A percentile compares a stretch with the other conserved stretches of the same genome.
Conservation (phyloP, 1,140 invertebrate genomes). For the Drosophila orena region DNA sequence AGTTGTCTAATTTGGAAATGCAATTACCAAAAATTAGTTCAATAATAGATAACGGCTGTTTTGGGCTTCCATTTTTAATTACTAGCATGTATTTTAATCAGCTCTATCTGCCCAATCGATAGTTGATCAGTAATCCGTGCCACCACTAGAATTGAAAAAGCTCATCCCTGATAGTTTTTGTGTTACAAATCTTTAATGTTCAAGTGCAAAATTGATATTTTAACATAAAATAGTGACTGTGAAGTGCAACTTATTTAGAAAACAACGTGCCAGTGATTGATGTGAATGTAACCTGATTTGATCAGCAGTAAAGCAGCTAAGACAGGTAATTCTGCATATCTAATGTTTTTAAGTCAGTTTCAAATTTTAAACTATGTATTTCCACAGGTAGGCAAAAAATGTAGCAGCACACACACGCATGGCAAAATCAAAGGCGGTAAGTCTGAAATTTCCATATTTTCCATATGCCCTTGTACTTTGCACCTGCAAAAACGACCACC, state of each 20-base stretch:
- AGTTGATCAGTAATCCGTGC: background rate
- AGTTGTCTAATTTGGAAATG: constrained; percentile 9
- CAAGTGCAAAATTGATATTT: too few relatives aligned
- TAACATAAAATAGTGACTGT: too few relatives aligned
- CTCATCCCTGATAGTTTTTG: too few relatives aligned
- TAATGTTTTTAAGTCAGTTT: background rate
- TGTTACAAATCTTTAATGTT: too few relatives aligned
- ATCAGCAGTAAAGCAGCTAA: background rate
- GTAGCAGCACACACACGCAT: background rate
- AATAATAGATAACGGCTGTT: background rate
- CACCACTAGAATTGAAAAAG: background rate
- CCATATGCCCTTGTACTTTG: constrained; percentile 9
- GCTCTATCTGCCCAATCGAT: background rate
- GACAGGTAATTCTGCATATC: background rate
- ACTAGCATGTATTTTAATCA: background rate
- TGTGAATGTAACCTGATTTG: background rate
- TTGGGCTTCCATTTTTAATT: background rate
- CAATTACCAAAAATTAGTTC: background rate
- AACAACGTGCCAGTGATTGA: background rate
- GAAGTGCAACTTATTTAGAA: too few relatives aligned
- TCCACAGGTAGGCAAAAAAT: constrained; percentile 12
- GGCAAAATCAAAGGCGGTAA: constrained; percentile 19
- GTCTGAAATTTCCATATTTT: constrained; percentile 23
- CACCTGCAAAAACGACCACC: background rate
- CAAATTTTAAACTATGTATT: background rate